Percentiles rank a stretch among this genome's conserved stretches.
Conservation (phyloP, 1,140 invertebrate genomes). For the Plutomurus gul region DNA sequence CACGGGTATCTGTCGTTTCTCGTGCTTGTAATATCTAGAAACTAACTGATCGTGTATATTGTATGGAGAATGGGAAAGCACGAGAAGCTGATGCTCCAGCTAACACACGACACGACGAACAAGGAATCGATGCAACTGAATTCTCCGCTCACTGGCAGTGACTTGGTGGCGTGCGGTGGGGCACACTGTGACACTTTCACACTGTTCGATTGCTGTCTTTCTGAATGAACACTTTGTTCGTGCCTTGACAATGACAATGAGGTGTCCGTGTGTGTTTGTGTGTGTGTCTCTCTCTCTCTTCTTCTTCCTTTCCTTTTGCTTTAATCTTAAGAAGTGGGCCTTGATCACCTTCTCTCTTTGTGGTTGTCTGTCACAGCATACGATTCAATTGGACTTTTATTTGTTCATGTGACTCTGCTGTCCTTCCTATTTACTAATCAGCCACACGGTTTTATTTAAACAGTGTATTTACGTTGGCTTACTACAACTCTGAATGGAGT, state of each 20-base stretch:
- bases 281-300: background rate
- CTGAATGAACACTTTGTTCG: background rate
- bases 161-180: background rate
- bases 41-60: background rate
- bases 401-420: background rate
- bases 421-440: background rate
- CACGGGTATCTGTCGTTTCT: no score
- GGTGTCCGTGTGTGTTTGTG: background rate
- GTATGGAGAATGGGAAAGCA: background rate
- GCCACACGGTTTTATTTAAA: no score
- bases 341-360: constrained; percentile 18
- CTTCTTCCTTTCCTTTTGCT: background rate
- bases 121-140: no score
- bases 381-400: constrained; percentile 8
- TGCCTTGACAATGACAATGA: constrained; percentile 28
- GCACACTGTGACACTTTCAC: constrained; percentile 11
- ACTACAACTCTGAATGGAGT: background rate
- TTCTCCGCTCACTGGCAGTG: no score
- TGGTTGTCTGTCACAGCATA: no score
- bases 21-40: no score
- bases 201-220: background rate
- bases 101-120: no score
- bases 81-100: no score
- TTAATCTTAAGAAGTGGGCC: constrained; percentile 19
- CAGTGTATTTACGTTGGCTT: background rate